Percentiles rank a stretch among this genome's conserved stretches.
Conservation (phyloP, 2,797 vertebrate genomes). For the Poecilia picta region DNA sequence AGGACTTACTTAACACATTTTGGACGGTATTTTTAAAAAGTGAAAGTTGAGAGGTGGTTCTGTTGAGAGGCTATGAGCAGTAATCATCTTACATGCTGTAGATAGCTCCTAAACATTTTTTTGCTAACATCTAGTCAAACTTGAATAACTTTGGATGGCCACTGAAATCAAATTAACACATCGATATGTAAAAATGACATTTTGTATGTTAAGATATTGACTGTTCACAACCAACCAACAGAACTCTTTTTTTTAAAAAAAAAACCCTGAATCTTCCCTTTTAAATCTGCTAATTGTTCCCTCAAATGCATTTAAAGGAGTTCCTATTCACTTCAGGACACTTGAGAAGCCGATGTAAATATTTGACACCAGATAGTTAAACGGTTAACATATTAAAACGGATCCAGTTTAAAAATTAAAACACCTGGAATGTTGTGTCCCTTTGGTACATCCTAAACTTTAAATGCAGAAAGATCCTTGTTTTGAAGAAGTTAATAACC, state of each 20-base stretch:
- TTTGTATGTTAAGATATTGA: not conserved
- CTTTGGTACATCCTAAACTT: slow-evolving; percentile 6
- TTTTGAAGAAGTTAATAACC: slow-evolving; percentile 5
- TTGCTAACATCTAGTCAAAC: not conserved
- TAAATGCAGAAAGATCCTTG: not conserved
- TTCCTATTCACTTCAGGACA: slow-evolving; percentile 6
- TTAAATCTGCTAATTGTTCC: slow-evolving; percentile 15
- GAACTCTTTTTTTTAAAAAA: not conserved
- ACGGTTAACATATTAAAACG: slow-evolving; percentile 7
- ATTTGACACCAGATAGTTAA: slow-evolving; percentile 12
- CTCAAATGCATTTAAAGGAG: slow-evolving; percentile 8
- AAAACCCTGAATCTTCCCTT: not conserved
- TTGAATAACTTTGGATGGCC: not conserved
- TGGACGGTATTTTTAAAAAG: not conserved
- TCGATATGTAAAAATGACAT: not conserved
- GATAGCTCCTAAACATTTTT: not conserved
- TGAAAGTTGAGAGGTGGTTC: not conserved
- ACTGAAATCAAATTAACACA: not conserved
- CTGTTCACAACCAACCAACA: not conserved
- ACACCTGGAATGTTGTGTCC: slow-evolving; percentile 46
- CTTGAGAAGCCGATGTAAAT: slow-evolving; percentile 17
- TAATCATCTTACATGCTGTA: not conserved
- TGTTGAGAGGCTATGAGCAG: not conserved
- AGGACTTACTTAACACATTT: not conserved
- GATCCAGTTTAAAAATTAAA: slow-evolving; percentile 32